A percentile compares a stretch with the other conserved stretches of the same genome.
These are phyloP conservation scores for Brenthis ino DNA, from an alignment of 2,888 invertebrate species.

Conservation along the genomic window DNA sequence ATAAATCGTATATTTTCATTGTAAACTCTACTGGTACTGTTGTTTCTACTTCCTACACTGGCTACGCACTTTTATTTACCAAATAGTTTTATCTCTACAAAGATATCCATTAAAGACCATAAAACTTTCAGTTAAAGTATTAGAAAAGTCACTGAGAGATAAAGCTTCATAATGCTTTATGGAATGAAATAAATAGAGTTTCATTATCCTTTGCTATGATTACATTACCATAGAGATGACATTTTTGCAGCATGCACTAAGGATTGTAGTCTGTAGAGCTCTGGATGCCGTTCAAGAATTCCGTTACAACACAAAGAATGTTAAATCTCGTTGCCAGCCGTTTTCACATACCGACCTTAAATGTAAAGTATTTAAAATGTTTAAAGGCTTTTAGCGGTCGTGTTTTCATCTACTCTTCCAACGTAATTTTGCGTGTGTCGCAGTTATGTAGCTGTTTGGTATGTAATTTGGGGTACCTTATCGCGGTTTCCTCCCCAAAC, in stretches of 20 bases:
- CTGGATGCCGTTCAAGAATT: constrained; percentile 15
- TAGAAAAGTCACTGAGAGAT: no score
- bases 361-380: constrained; percentile 14
- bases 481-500: no score
- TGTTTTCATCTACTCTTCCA: constrained; percentile 8
- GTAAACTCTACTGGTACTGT: no score
- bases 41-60: no score
- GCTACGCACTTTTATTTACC: no score
- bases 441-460: not conserved
- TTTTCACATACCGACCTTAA: constrained; percentile 18
- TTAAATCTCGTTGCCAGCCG: constrained; percentile 2
- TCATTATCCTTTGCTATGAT: not conserved
- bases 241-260: not conserved
- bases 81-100: no score
- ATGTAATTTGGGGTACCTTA: not conserved
- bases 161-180: no score
- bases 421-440: constrained; percentile 2
- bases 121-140: no score
- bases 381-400: constrained; percentile 12
- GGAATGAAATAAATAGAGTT: not conserved
- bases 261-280: not conserved
- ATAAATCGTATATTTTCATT: no score
- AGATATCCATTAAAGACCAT: no score
- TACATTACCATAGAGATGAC: constrained; percentile 4
- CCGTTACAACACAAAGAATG: constrained; percentile 16